phyloP scores from a whole-genome alignment of 2,888 invertebrate species.

The Cataglyphis albicans region DNA sequence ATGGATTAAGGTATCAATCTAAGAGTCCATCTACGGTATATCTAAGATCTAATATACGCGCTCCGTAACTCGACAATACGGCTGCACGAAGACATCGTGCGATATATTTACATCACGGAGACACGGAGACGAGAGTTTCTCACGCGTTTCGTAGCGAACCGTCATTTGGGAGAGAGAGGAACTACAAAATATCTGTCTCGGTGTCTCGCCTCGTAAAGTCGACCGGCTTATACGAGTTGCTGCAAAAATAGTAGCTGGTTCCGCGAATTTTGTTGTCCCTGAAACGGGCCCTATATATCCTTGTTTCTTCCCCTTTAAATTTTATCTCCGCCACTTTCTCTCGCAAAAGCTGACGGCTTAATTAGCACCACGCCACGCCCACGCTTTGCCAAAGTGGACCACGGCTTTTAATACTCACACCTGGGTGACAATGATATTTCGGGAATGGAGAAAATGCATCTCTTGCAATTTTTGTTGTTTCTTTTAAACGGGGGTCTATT shows the following conservation, averaged over 20 bases:
- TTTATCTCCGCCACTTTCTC: constrained; percentile 13
- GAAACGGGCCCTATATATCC: constrained; percentile 66
- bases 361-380: neutral
- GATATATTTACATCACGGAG: constrained; percentile 24
- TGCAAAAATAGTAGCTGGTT: constrained; percentile 78
- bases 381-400: constrained; percentile 21
- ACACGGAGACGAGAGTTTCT: constrained; percentile 38
- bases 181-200: constrained; percentile 41
- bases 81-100: neutral
- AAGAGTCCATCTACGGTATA: neutral
- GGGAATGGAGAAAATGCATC: constrained; percentile 35
- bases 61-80: neutral
- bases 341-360: constrained; percentile 14
- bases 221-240: constrained; percentile 66
- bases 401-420: constrained; percentile 32
- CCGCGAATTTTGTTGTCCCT: constrained; percentile 68
- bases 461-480: constrained; percentile 11
- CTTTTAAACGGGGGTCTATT: constrained; percentile 24
- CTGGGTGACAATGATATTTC: constrained; percentile 37
- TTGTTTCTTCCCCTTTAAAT: constrained; percentile 60
- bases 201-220: constrained; percentile 65
- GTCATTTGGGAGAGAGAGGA: constrained; percentile 57
- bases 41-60: constrained; percentile 19
- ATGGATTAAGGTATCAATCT: neutral
- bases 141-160: constrained; percentile 37